phyloP scores from a whole-genome alignment of 1,140 invertebrate species.

The Cotesia vestalis region DNA sequence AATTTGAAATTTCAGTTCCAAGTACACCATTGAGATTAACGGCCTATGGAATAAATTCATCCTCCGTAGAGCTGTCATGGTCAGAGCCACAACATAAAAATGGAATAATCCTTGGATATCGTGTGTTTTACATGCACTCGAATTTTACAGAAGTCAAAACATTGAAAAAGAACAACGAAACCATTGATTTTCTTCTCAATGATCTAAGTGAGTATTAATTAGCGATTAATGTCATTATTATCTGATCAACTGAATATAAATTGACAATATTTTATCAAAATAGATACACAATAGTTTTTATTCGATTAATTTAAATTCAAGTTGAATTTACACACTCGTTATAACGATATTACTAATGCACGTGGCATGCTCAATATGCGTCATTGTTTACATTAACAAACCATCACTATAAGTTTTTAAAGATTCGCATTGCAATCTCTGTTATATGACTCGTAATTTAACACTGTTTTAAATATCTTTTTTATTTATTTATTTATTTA shows the following conservation, averaged over 20 bases:
- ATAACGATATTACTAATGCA: slow-evolving; percentile 16
- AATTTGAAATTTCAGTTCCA: slow-evolving; percentile 73
- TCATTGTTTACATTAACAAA: slow-evolving; percentile 23
- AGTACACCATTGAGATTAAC: slow-evolving; percentile 83
- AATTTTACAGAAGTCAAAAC: slow-evolving; percentile 74
- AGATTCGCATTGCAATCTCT: not conserved
- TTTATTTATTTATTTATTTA: not conserved
- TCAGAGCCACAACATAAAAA: slow-evolving; percentile 77
- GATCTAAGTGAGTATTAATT: slow-evolving; percentile 70
- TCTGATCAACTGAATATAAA: too few relatives aligned
- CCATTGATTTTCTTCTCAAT: slow-evolving; percentile 68
- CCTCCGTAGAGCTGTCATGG: slow-evolving; percentile 83
- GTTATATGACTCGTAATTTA: slow-evolving; percentile 1
- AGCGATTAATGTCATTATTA: not conserved
- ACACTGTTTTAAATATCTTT: not conserved
- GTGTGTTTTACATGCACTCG: slow-evolving; percentile 75
- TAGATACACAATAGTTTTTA: too few relatives aligned
- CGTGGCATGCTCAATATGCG: slow-evolving; percentile 9
- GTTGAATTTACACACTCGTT: slow-evolving; percentile 17
- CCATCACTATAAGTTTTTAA: not conserved
- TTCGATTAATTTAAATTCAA: slow-evolving; percentile 1
- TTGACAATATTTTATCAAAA: too few relatives aligned
- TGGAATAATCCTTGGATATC: slow-evolving; percentile 76
- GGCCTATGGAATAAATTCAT: slow-evolving; percentile 77
- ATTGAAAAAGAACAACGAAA: slow-evolving; percentile 65